Base-by-base conservation (phyloP, 2,888 invertebrate genomes). In the Dione juno region DNA sequence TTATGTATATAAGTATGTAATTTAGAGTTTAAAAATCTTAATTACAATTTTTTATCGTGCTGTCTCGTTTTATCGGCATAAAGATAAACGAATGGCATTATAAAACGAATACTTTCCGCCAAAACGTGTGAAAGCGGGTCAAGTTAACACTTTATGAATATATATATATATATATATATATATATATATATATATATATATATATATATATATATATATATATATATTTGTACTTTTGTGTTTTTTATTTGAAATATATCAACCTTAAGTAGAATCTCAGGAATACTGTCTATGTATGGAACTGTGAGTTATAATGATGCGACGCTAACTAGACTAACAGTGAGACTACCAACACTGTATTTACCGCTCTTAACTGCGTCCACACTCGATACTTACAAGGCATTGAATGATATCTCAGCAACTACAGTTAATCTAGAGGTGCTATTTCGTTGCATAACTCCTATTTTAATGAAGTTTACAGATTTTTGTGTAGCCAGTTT, bases 251-350 rank as follows among this genome's bases (percentile, higher is more conserved):
- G 2, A 28, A 28, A 28, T 28, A 28, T 28, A 3, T 28, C 28
- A 28, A 28, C 28, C 28, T 28, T 3, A 28, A 2, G 28, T 28
- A 28, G 40, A 41, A 21, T 58, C 43, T 41, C 43, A 63, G 66
- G n/a, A 67, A 63, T 53, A 41, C 14, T 41, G n/a, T 53, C 52
- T 67, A 21, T 40, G 19, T 40, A 64, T 53, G 71, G 57, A 75
- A 78, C 71, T 80, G 79, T 84, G 80, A 84, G 81, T 83, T 82
- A 80, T 85, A 83, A 85, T 85, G 82, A 81, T 76, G 77, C 73
- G 73, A 64, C 75, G 78, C 79, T 86, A 83, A 87, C 80, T 78
- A 81, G 81, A 74, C 82, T 82, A 84, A 82, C 83, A 79, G 81
- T 80, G 81, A 80, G 75, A 77, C 76, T 79, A 79, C n/a, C 2